Evolutionary conservation across 2,888 invertebrate species (phyloP).

Genomic region (Acrobasis consociella): DNA sequence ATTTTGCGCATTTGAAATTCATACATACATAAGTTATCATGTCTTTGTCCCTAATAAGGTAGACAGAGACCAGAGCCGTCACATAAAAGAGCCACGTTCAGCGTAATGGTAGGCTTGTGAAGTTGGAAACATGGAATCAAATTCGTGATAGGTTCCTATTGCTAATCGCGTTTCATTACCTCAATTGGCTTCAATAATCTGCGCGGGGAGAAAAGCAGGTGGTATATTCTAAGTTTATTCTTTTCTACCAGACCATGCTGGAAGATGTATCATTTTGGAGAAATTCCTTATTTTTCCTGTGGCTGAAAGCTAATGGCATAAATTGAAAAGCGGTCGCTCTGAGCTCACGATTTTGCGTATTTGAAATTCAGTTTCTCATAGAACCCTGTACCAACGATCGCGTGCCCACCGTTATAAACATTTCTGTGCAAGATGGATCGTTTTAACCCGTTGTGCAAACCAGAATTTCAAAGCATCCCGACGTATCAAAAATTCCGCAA

Average conservation of each 20-base stretch:
- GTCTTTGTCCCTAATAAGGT: no score
- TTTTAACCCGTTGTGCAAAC: conserved; percentile 52
- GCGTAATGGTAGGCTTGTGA: no score
- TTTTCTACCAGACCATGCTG: no score
- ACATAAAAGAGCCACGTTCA: no score
- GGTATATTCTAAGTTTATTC: no score
- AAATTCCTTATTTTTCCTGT: conserved; percentile 12
- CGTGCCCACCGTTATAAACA: conserved; percentile 45
- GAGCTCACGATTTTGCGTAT: conserved; percentile 72
- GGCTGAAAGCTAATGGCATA: conserved; percentile 70
- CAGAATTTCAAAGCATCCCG: conserved; percentile 56
- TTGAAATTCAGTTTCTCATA: conserved; percentile 73
- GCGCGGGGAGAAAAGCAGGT: no score
- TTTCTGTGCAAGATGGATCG: conserved; percentile 59
- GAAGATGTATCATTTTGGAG: not conserved
- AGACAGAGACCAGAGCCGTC: no score
- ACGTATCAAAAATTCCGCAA: conserved; percentile 44
- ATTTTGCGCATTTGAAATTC: conserved; percentile 77
- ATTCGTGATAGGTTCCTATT: no score
- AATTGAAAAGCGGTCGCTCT: conserved; percentile 68
- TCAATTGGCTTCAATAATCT: no score
- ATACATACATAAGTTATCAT: conserved; percentile 30
- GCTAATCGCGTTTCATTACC: no score
- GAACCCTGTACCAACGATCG: conserved; percentile 39
- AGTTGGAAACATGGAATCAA: no score